Base-by-base conservation (phyloP, 1,140 invertebrate genomes). In the Littorina saxatilis region DNA sequence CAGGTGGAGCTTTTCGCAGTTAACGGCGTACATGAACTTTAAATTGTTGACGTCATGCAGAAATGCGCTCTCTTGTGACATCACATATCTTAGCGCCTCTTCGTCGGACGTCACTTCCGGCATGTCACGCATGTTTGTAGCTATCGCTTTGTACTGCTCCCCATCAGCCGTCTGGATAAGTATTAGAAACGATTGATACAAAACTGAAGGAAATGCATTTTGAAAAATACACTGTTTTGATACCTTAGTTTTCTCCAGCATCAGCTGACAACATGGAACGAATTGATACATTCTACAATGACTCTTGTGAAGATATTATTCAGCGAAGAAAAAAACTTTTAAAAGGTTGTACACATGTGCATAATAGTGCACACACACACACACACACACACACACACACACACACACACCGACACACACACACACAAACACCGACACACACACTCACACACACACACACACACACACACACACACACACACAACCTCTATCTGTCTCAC, bases 1-100 rank as follows among this genome's bases (percentile, higher is more conserved):
- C 63, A 89, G 52, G 27, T 80, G 40, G 47, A 85, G 85, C 1
- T 61, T 78, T 61, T 86, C 50, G 79, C 88, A 89, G 43, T 87
- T 84, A 11, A 77, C 73, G 27, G 80, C 43, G 17, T 84, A 73
- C 29, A 85, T 80, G 63, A 88, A 89, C 55, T 86, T 82, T 27
- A 89, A 40, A 47, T 85, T 78, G 76, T 78, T 78, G 55, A 78
- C 27, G 55, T 78, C 76, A 43, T 78, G 76, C 58, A 78, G 55
- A 47, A 40, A 78, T 3, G 76, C 76, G 0, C 20, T 63, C 11
- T 39, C 15, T 17, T 58, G 55, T 4, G 35, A 20, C 29, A 43
- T 23, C 76, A 78, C 76, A 5, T 27, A 29, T 1, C 66, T 9
- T 5, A 78, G 55, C 29, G 37, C 52, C 35, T 40, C 58, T 0